A percentile compares a stretch with the other conserved stretches of the same genome.
Conservation (phyloP, 2,113 vertebrate genomes). For the Lucifuga dentata region DNA sequence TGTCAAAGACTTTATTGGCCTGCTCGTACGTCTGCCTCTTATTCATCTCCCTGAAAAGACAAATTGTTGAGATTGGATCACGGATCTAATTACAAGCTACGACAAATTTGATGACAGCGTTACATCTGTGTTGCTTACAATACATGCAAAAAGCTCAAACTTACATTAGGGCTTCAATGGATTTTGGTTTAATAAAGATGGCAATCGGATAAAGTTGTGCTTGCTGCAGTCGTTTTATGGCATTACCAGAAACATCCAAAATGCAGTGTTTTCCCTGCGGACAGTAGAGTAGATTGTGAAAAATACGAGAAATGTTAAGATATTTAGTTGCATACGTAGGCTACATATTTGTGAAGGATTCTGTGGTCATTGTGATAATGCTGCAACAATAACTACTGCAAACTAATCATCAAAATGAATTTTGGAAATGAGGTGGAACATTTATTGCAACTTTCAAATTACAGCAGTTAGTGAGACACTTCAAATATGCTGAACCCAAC, state of each 20-base stretch:
- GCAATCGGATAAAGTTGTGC: constrained; percentile 98
- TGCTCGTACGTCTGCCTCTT: constrained; percentile 98
- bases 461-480: not conserved
- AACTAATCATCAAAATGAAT: not conserved
- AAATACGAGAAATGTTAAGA: not conserved
- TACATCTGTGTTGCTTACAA: no score
- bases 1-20: constrained; percentile 98
- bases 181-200: constrained; percentile 99
- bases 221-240: constrained; percentile 99
- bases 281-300: not conserved
- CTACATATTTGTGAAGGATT: not conserved
- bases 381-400: not conserved
- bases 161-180: constrained; percentile 98
- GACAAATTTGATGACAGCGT: not conserved
- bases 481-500: constrained; percentile 2
- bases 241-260: constrained; percentile 98
- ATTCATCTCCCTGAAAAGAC: constrained; percentile 93
- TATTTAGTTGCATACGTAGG: not conserved
- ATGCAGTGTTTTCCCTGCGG: constrained; percentile 98
- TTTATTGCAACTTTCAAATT: not conserved
- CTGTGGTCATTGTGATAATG: constrained; percentile 6
- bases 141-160: constrained; percentile 61
- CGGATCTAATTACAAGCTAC: not conserved
- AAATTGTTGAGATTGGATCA: constrained; percentile 15
- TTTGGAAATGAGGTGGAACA: not conserved